Evolutionary conservation across 2,797 vertebrate genomes (phyloP).

Genomic region (Odontamblyopus lacepedii): DNA sequence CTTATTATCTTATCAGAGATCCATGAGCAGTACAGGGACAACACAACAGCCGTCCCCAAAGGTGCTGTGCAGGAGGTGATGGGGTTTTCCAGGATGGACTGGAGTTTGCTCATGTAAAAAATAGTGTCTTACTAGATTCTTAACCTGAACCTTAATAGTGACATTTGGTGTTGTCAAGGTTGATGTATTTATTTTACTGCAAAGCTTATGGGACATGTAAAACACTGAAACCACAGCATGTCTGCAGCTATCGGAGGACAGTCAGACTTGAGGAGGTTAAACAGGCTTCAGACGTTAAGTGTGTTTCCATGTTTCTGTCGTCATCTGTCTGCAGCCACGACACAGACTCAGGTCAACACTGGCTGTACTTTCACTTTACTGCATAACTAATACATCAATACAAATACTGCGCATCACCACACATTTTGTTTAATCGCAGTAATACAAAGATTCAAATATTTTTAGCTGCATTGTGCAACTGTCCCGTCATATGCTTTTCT

Average conservation of each 20-base stretch:
- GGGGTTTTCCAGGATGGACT: no score
- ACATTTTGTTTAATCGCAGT: not conserved
- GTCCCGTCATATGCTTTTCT: no score
- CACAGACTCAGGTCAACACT: not conserved
- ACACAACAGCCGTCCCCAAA: no score
- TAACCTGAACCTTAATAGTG: no score
- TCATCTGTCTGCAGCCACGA: not conserved
- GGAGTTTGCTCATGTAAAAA: not conserved
- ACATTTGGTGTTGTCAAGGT: not conserved
- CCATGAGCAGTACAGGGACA: no score
- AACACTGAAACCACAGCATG: not conserved
- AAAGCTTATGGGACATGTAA: not conserved
- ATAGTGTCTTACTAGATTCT: not conserved
- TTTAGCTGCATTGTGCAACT: not conserved
- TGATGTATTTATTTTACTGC: not conserved
- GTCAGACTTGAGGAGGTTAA: slow-evolving; percentile 25
- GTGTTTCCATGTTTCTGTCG: slow-evolving; percentile 35
- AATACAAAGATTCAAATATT: not conserved
- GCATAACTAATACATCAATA: not conserved
- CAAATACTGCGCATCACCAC: not conserved
- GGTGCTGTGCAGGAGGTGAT: no score
- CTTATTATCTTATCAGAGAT: no score
- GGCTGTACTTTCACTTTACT: not conserved
- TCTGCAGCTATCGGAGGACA: not conserved
- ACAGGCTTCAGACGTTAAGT: slow-evolving; percentile 8